Evolutionary conservation across 1,140 invertebrate genomes (phyloP).

Genomic region (Caerostris extrusa): DNA sequence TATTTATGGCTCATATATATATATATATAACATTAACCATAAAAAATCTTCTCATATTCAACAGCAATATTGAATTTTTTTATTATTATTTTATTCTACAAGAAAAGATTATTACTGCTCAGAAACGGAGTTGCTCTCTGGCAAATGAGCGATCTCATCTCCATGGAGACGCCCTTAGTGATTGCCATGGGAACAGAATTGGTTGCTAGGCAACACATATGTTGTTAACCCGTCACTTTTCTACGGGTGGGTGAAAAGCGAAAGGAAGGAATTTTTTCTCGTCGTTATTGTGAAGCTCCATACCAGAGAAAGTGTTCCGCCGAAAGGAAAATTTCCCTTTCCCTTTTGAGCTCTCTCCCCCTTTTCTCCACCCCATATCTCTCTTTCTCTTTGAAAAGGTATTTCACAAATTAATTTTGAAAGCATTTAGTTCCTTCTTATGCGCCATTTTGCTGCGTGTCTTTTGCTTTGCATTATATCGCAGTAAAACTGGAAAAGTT

Average conservation of each 20-base stretch:
- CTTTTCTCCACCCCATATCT: background rate
- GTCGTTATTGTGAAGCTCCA: conserved; percentile 52
- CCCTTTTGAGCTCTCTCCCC: background rate
- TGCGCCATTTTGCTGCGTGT: background rate
- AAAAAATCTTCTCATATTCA: background rate
- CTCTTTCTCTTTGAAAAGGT: conserved; percentile 40
- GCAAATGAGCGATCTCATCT: conserved; percentile 34
- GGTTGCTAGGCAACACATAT: conserved; percentile 69
- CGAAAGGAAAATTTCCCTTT: conserved; percentile 58
- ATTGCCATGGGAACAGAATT: conserved; percentile 30
- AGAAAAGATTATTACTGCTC: background rate
- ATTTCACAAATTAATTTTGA: conserved; percentile 73
- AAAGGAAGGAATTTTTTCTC: conserved; percentile 58
- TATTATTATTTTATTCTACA: background rate
- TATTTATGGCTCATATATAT: conserved; percentile 24
- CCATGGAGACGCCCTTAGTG: conserved; percentile 61
- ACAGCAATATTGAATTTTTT: conserved; percentile 37
- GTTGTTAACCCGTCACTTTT: conserved; percentile 74
- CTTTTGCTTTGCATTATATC: background rate
- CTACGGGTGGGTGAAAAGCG: background rate
- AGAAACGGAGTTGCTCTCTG: background rate
- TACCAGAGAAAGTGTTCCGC: conserved; percentile 39
- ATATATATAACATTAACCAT: background rate
- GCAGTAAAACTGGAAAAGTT: conserved; percentile 37
- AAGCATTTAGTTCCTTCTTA: conserved; percentile 30